These are phyloP conservation scores for Lacerta bilineata DNA, from an alignment of 2,797 vertebrate species.

Conservation along the genomic window DNA sequence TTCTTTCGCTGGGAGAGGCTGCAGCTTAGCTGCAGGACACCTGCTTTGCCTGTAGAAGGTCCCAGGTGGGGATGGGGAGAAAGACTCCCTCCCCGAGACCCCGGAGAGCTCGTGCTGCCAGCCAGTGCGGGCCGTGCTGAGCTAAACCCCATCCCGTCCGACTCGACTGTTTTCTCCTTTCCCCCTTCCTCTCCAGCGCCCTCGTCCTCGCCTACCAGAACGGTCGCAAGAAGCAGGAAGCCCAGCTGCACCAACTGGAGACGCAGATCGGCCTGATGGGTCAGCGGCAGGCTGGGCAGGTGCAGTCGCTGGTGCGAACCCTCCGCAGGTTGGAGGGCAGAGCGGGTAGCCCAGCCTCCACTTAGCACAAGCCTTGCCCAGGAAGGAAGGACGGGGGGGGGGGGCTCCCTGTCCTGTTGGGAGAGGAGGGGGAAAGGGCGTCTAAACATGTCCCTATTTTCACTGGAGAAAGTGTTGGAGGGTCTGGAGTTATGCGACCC, in stretches of 20 bases:
- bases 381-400: too few relatives aligned
- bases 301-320: constrained; percentile 67
- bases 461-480: too few relatives aligned
- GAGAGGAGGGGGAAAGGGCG: not conserved
- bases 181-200: constrained; percentile 77
- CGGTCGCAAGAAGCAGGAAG: constrained; percentile 87
- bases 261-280: constrained; percentile 81
- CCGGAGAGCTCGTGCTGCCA: too few relatives aligned
- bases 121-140: not conserved
- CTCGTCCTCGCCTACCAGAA: constrained; percentile 85
- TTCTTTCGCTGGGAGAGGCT: too few relatives aligned
- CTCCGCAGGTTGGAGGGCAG: constrained; percentile 73
- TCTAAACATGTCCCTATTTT: not conserved
- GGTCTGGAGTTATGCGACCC: too few relatives aligned
- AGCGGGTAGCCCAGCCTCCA: fast-evolving
- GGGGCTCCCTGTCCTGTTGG: fast-evolving
- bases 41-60: too few relatives aligned
- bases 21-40: too few relatives aligned
- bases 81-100: too few relatives aligned
- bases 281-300: constrained; percentile 80
- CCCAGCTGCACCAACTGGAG: constrained; percentile 87
- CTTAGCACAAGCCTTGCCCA: fast-evolving
- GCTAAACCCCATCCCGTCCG: fast-evolving
- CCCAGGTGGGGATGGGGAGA: too few relatives aligned
- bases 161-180: fast-evolving